Evolutionary conservation across 2,888 invertebrate genomes (phyloP), one percentile per base, ranked within the genome.

Genomic region (Aproaerema taeniolella): DNA sequence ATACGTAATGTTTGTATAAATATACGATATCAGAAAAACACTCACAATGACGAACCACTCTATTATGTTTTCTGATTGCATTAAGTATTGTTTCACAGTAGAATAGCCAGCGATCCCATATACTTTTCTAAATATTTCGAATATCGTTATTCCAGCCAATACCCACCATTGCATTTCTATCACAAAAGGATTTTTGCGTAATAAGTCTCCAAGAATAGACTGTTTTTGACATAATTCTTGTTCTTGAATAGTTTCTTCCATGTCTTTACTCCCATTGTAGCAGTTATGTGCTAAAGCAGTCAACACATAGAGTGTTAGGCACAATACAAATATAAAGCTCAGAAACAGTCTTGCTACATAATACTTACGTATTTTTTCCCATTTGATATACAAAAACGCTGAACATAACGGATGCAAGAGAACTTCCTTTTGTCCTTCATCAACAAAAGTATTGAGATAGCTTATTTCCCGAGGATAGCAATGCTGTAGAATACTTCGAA

Each of bases 281-380:
- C 95, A 95, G 56, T 94, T 94, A 67, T 95, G 94, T 1, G 95
- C 95, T 35, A 95, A 71, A 1, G 94, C 94, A 2, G 93, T 94
- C 59, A 95, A 79, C 9, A 95, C 94, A 68, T 95, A 95, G 6
- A 93, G 71, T 0, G 94, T 94, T n/a, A 95, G 86, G 49, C 94
- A 92, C 39, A 94, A 69, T 41, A 95, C 93, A 63, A 94, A 95
- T 42, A 93, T 89, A 46, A 93, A 91, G 68, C 94, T 94, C 55
- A 95, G 89, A 47, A 94, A 88, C 52, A 95, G 82, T 38, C 95
- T 87, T 0, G 92, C 94, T 9, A 95, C 91, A 61, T 95, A 95
- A 64, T 95, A 96, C 76, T 95, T 95, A 16, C 95, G 89, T 50
- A 96, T 95, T 71, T 95, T 95, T 58, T 94, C 93, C 96, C 96